These are phyloP conservation scores for human (Homo sapiens) DNA, from an alignment of 2,113 vertebrate genomes.

Conservation along the genomic window GRCh38 chr2:178306001-178306500, in stretches of 20 bases:
- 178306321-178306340: neutral
- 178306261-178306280: conserved; percentile 94
- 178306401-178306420: conserved; percentile 4
- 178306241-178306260: conserved; percentile 95
- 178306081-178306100: conserved; percentile 80
- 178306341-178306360: neutral
- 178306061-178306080: conserved; percentile 50
- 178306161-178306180: conserved; percentile 83
- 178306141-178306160: conserved; percentile 79
- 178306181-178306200: conserved; percentile 95
- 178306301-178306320: neutral
- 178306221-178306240: conserved; percentile 94
- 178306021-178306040: conserved; percentile 70
- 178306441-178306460: neutral
- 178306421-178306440: neutral
- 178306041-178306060: conserved; percentile 25
- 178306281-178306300: conserved; percentile 90
- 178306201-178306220: conserved; percentile 89
- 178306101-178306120: conserved; percentile 59
- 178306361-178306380: conserved; percentile 16
- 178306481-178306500: neutral
- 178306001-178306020: conserved; percentile 61
- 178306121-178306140: conserved; percentile 76
- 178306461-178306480: neutral
- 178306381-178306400: neutral